phyloP scores from a whole-genome alignment of 2,888 invertebrate species.

The Acrobasis suavella region DNA sequence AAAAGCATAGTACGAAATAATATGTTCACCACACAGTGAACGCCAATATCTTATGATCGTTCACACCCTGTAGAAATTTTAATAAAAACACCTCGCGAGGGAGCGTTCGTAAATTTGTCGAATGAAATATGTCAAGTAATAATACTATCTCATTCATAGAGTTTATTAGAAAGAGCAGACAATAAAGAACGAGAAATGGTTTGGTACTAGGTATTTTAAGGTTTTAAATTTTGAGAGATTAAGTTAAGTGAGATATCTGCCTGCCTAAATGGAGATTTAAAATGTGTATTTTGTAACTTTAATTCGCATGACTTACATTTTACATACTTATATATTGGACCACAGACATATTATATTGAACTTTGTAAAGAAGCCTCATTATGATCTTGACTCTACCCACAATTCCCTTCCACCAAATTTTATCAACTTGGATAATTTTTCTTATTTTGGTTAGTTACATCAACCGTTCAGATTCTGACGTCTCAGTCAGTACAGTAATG shows the following conservation, averaged over 20 bases:
- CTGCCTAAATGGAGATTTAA: no score
- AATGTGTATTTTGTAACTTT: no score
- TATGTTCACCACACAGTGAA: slow-evolving; percentile 1
- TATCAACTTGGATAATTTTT: no score
- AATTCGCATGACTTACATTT: no score
- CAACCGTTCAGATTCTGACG: no score
- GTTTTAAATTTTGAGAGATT: not conserved
- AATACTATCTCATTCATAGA: slow-evolving; percentile 40
- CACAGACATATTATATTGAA: no score
- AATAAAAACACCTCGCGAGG: slow-evolving; percentile 54
- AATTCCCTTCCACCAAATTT: no score
- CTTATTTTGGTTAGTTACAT: no score
- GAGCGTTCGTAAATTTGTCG: slow-evolving; percentile 45
- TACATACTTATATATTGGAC: no score
- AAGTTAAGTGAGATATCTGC: not conserved
- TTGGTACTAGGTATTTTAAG: not conserved
- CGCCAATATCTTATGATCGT: slow-evolving; percentile 43
- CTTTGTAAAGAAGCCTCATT: no score
- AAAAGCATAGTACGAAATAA: slow-evolving; percentile 1
- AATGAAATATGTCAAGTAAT: slow-evolving; percentile 57
- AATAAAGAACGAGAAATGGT: not conserved
- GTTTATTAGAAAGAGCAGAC: not conserved
- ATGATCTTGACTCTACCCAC: no score
- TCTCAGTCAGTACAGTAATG: no score
- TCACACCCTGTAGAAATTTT: slow-evolving; percentile 53